Base-by-base conservation (phyloP, 2,797 vertebrate genomes). In the Sylvilagus floridanus region DNA sequence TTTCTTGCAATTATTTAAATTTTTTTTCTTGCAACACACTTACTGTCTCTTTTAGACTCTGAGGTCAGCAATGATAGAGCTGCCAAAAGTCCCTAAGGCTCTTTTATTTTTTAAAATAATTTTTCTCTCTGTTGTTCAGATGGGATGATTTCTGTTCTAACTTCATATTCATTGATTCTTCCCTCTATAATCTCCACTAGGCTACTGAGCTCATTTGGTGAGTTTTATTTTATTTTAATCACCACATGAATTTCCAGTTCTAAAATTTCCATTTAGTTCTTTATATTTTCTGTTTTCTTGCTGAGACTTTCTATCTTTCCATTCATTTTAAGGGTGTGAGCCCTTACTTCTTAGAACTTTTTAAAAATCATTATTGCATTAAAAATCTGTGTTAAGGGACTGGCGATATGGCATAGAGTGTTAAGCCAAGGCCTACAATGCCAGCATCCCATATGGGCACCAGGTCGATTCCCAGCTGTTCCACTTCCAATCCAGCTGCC, bases 1-100 rank as follows among this genome's bases (percentile, higher is more conserved):
- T 90, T 91, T 77, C n/a, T 84, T 94, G 24, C 16, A 91, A 63
- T 93, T 62, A 62, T 63, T 92, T 76, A 85, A 19, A 54, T 54
- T 28, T 35, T 75, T 54, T 86, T 95, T 57, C 65, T 21, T 50
- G 63, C 13, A 85, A 6, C 6, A 69, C 2, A 72, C 0, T 72
- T 4, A 42, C 10, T 78, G 65, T 11, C 84, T 2, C 86, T 54
- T 75, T 87, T 87, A 75, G 54, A 52, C 22, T 66, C 35, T 83
- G 35, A 35, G 54, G 57, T 42, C 13, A 75, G 4, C 66, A 82
- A 52, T 37, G 7, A 71, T 79, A 84, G 65, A 60, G 1, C 32
- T 26, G 60, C 57, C 35, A 90, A 81, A 52, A 11, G 21, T 63
- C 26, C 62, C 50, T 2, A 54, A 52, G 9, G 73, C 37, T 71